Evolutionary conservation across 2,113 vertebrate genomes (phyloP).

Genomic region (Erpornis zantholeuca): DNA sequence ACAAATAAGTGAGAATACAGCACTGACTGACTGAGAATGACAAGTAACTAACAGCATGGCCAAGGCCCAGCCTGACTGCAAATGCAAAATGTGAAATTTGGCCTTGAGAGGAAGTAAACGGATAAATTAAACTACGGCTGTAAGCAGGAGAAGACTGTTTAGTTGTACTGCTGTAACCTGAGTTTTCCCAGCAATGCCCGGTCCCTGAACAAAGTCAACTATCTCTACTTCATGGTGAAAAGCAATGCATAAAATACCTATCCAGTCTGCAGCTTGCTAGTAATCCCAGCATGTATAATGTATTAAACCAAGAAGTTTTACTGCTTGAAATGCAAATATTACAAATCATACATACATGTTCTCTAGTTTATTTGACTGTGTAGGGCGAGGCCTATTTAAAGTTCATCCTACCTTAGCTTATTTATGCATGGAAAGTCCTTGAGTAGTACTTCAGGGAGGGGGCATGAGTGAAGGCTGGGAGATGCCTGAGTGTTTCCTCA

Average conservation of each 20-base stretch:
- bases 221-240: neutral
- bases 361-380: neutral
- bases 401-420: neutral
- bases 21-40: neutral
- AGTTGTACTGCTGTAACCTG: neutral
- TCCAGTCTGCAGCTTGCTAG: neutral
- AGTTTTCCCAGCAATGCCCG: neutral
- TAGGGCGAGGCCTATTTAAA: neutral
- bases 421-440: neutral
- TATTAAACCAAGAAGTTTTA: neutral
- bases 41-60: neutral
- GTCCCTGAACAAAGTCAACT: neutral
- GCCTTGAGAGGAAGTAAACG: neutral
- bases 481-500: neutral
- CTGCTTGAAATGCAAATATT: conserved; percentile 29
- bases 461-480: accelerated
- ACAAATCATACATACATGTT: neutral
- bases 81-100: neutral
- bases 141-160: neutral
- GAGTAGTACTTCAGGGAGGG: neutral
- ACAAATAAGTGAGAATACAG: neutral
- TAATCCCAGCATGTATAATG: neutral
- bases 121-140: neutral
- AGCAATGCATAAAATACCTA: neutral
- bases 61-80: neutral